Evolutionary conservation across 2,113 vertebrate species (phyloP).

Genomic region (Leuciscus idus): DNA sequence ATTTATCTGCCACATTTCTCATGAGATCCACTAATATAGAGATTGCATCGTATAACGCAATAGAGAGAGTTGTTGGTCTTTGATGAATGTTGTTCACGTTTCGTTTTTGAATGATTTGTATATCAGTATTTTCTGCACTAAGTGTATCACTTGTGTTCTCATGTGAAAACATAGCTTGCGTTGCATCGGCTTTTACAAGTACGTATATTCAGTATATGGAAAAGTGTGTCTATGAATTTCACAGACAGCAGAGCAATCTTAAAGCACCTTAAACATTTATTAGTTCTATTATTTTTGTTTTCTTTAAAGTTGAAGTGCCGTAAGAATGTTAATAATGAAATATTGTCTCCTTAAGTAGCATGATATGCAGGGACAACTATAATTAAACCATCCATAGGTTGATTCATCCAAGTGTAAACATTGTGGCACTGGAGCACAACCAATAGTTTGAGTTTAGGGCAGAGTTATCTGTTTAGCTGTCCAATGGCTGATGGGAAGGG

Average conservation of each 20-base stretch:
- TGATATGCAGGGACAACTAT: neutral
- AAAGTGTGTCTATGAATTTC: slow-evolving; percentile 59
- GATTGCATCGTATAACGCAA: neutral
- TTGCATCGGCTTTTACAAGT: slow-evolving; percentile 16
- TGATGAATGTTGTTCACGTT: neutral
- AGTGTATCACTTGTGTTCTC: slow-evolving; percentile 28
- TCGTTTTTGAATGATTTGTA: slow-evolving; percentile 18
- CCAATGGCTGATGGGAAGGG: neutral
- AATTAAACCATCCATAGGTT: neutral
- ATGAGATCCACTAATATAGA: neutral
- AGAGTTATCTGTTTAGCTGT: neutral
- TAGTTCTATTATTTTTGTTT: slow-evolving; percentile 68
- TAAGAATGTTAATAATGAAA: neutral
- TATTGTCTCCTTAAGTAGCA: neutral
- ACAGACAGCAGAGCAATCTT: slow-evolving; percentile 62
- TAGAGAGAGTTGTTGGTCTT: slow-evolving; percentile 17
- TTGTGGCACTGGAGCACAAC: neutral
- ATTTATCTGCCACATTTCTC: neutral
- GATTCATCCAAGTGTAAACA: neutral
- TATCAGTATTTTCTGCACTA: slow-evolving; percentile 41
- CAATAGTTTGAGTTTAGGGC: neutral
- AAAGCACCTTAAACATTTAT: slow-evolving; percentile 83
- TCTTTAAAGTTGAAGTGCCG: slow-evolving; percentile 50
- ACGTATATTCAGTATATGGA: slow-evolving; percentile 50
- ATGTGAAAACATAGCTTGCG: slow-evolving; percentile 30